phyloP scores from a whole-genome alignment of 2,113 vertebrate genomes.

The Ia io region DNA sequence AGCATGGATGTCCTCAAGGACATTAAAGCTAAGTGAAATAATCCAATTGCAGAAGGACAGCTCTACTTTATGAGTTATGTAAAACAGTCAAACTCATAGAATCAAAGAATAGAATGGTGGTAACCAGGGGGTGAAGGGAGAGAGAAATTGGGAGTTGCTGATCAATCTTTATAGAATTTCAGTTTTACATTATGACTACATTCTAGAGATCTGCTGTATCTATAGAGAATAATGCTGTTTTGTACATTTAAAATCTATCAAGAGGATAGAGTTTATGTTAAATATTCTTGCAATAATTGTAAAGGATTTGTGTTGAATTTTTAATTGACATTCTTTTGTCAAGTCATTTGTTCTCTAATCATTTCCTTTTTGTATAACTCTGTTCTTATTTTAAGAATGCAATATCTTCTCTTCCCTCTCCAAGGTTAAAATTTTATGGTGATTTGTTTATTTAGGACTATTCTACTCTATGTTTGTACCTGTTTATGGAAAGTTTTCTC shows the following conservation, averaged over 20 bases:
- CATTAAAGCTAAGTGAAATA: background rate
- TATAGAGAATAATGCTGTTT: background rate
- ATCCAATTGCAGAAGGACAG: background rate
- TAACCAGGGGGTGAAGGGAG: background rate
- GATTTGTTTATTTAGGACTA: background rate
- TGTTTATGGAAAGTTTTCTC: background rate
- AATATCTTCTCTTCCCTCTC: background rate
- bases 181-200: background rate
- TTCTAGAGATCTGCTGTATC: background rate
- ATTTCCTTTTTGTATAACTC: background rate
- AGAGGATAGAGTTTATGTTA: background rate
- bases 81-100: background rate
- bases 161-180: background rate
- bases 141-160: background rate
- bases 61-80: background rate
- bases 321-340: background rate
- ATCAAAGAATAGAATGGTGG: background rate
- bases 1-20: background rate
- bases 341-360: background rate
- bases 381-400: background rate
- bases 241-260: background rate
- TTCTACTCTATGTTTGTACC: background rate
- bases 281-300: background rate
- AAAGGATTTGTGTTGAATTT: background rate
- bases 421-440: background rate